Conservation (phyloP, 92 coral and sea anemone genomes). For the Heteractis magnifica region DNA sequence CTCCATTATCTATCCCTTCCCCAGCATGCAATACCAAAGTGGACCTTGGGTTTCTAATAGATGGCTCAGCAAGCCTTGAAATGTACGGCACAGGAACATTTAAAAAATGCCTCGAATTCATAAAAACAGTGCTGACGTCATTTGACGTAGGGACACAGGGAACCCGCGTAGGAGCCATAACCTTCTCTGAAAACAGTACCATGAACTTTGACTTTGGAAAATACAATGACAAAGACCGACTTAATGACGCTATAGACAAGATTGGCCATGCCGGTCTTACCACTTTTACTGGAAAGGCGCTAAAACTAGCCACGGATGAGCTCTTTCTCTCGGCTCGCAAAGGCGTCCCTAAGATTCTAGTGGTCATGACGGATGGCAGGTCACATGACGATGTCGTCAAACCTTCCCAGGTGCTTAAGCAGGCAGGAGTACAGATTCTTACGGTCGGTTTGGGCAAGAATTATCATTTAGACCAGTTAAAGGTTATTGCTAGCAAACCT, state of each 20-base stretch:
- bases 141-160: slow-evolving; percentile 52
- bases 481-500: slow-evolving; percentile 71
- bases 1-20: neutral
- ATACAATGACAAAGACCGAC: slow-evolving; percentile 36
- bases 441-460: slow-evolving; percentile 74
- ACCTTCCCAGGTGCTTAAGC: slow-evolving; percentile 64
- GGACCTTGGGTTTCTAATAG: slow-evolving; percentile 77
- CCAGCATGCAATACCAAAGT: slow-evolving; percentile 66
- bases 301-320: slow-evolving; percentile 56
- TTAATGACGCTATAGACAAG: slow-evolving; percentile 56
- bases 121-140: slow-evolving; percentile 49
- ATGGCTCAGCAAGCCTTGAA: slow-evolving; percentile 82
- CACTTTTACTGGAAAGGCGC: slow-evolving; percentile 72
- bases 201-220: slow-evolving; percentile 61
- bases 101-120: slow-evolving; percentile 55
- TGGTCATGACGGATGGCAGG: slow-evolving; percentile 77
- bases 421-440: slow-evolving; percentile 60
- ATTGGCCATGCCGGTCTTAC: slow-evolving; percentile 58
- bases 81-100: slow-evolving; percentile 83
- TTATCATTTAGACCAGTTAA: slow-evolving; percentile 55
- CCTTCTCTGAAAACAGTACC: slow-evolving; percentile 59
- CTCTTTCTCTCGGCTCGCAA: slow-evolving; percentile 67
- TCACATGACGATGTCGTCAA: slow-evolving; percentile 76
- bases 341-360: slow-evolving; percentile 71
- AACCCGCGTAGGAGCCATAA: slow-evolving; percentile 68